Evolutionary conservation across 2,113 vertebrate genomes (phyloP), one percentile per base, ranked within the genome.

Genomic region (Caretta caretta): DNA sequence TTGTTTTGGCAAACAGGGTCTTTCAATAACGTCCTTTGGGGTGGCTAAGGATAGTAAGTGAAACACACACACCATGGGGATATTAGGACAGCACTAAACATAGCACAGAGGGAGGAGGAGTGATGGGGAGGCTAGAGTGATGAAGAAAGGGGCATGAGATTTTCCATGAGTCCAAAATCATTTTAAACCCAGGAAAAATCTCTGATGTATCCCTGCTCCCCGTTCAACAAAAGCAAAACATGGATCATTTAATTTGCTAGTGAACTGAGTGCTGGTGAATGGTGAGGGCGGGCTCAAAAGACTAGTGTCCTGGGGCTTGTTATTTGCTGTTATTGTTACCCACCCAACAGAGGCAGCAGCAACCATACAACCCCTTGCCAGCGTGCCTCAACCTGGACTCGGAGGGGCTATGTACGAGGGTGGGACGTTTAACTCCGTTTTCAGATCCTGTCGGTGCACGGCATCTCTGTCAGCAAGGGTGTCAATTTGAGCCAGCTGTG

Each of bases 1-100:
- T 95, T 93, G 42, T 76, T 95, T 93, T 95, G 96, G 95, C 90
- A 97, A 94, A 89, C 31, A 84, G 17, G 8, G 59, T 76, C 59
- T 89, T 91, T 76, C 87, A 90, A 89, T 93, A 89, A 54, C 59
- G n/a, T 10, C 69, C 69, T 51, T 27, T 78, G 79, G 14, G 12
- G 25, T 87, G 56, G 24, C 50, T 89, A 94, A 80, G 48, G 93
- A 87, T 65, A 75, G 53, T 84, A 93, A 94, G 42, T 76, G 87
- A 95, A 96, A 89, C 0, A 16, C 72, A 93, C 38, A 53, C 57
- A 88, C 59, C 83, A 50, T 79, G 90, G 91, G 95, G 86, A 84
- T 88, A 81, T 88, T 14, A 92, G 42, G 27, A 16, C 75, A 83
- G 31, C 84, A 35, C 80, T 96, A 97, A 97, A 96, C 72, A 88